Conservation (phyloP, 2,888 invertebrate genomes). For the Brachypalpus laphriformis region DNA sequence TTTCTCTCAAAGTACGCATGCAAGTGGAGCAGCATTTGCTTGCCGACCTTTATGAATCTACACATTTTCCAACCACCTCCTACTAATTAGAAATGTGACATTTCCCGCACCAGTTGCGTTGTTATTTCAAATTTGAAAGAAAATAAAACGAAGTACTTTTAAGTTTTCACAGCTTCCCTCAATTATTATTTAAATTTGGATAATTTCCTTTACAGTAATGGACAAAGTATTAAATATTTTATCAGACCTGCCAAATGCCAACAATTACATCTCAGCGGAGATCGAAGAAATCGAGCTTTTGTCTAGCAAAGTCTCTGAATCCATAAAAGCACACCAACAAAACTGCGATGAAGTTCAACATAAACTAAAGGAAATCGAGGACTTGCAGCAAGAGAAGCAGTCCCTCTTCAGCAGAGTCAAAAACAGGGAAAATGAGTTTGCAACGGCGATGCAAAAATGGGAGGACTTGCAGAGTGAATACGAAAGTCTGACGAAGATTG, state of each 20-base stretch:
- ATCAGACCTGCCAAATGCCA: constrained; percentile 5
- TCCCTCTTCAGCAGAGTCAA: not conserved
- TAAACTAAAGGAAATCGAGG: not conserved
- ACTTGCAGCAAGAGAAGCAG: constrained; percentile 4
- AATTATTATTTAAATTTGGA: not conserved
- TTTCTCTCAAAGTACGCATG: too few relatives aligned
- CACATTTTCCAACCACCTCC: not conserved
- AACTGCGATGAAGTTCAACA: not conserved
- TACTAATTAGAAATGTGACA: not conserved
- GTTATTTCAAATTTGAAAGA: not conserved
- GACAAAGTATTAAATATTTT: constrained; percentile 32
- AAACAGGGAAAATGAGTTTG: constrained; percentile 24
- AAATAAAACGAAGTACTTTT: not conserved
- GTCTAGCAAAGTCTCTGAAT: constrained; percentile 5
- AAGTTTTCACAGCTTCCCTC: not conserved
- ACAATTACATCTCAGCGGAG: constrained; percentile 5
- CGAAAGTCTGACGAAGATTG: not conserved
- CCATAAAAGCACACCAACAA: not conserved
- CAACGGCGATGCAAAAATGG: not conserved
- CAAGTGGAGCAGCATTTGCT: too few relatives aligned
- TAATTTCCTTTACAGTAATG: constrained; percentile 6
- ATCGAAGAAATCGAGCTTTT: constrained; percentile 8
- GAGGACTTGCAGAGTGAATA: constrained; percentile 26
- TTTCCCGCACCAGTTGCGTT: not conserved
- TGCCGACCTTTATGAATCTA: not conserved